A percentile compares a stretch with the other conserved stretches of the same genome.
Evolutionary conservation across 2,888 invertebrate genomes (phyloP).

Genomic region (Taenaris catops): DNA sequence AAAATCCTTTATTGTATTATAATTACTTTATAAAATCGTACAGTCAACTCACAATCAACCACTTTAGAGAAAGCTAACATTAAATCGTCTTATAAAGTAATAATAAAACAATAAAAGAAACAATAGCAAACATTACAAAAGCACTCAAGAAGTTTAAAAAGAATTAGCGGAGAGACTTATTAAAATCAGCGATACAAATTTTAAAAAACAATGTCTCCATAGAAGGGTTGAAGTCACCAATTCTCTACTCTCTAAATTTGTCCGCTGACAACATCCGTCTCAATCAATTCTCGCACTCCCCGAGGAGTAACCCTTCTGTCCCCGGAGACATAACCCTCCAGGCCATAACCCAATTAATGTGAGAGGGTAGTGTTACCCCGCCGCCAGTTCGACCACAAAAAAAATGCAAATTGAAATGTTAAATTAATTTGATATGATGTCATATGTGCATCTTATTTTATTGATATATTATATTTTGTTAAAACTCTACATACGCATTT

Average conservation of each 20-base stretch:
- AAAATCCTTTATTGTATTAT: too few species aligned
- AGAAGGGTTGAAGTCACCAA: conserved; percentile 42
- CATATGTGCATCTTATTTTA: too few species aligned
- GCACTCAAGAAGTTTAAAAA: conserved; percentile 51
- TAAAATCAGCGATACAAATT: conserved; percentile 35
- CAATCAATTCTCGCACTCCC: conserved; percentile 69
- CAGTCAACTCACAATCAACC: conserved; percentile 12
- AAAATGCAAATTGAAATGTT: conserved; percentile 71
- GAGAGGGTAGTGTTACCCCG: conserved; percentile 45
- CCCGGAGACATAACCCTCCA: conserved; percentile 52
- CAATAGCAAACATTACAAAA: conserved; percentile 23
- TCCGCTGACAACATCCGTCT: conserved; percentile 74
- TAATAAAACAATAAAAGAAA: conserved; percentile 21
- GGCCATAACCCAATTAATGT: conserved; percentile 69
- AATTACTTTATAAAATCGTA: too few species aligned
- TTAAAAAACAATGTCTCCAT: conserved; percentile 8
- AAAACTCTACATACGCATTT: too few species aligned
- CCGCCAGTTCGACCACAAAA: conserved; percentile 54
- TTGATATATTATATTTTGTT: too few species aligned
- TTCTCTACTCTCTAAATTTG: conserved; percentile 60
- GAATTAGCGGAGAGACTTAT: conserved; percentile 52
- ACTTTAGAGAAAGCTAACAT: conserved; percentile 4
- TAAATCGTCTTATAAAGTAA: conserved; percentile 18
- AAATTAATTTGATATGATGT: conserved; percentile 43
- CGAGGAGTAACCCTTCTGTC: conserved; percentile 69